A percentile compares a stretch with the other conserved stretches of the same genome.
phyloP scores from a whole-genome alignment of 2,888 invertebrate genomes.

The Melangyna quadrimaculata region DNA sequence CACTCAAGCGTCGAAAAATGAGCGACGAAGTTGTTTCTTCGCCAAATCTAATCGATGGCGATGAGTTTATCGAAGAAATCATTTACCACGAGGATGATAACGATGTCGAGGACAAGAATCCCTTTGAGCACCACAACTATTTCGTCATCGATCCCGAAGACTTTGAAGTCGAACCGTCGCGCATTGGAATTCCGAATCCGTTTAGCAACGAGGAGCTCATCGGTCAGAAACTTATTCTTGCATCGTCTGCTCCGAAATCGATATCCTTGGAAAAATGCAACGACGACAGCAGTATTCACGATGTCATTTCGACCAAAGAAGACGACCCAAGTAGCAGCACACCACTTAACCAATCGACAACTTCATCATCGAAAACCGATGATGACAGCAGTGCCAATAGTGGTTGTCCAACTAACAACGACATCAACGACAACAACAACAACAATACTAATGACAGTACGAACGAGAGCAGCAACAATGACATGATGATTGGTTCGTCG shows the following conservation, averaged over 20 bases:
- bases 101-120: slow-evolving; percentile 76
- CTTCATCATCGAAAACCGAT: slow-evolving; percentile 60
- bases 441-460: slow-evolving; percentile 72
- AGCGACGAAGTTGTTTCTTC: slow-evolving; percentile 36
- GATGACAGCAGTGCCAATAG: slow-evolving; percentile 59
- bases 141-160: slow-evolving; percentile 80
- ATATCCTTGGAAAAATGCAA: slow-evolving; percentile 66
- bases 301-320: slow-evolving; percentile 10
- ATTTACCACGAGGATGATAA: slow-evolving; percentile 69
- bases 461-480: slow-evolving; percentile 77
- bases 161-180: slow-evolving; percentile 74
- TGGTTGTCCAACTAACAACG: slow-evolving; percentile 56
- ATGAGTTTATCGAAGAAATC: slow-evolving; percentile 80
- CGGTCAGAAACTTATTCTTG: slow-evolving; percentile 75
- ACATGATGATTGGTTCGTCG: slow-evolving; percentile 75
- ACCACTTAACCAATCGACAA: slow-evolving; percentile 65
- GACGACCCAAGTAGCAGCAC: slow-evolving; percentile 13
- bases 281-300: slow-evolving; percentile 18
- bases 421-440: slow-evolving; percentile 72
- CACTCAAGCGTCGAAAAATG: slow-evolving; percentile 75
- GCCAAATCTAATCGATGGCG: slow-evolving; percentile 74
- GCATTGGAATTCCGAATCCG: slow-evolving; percentile 78
- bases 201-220: slow-evolving; percentile 78
- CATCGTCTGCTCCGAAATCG: slow-evolving; percentile 56
- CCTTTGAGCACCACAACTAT: slow-evolving; percentile 80